Evolutionary conservation across 2,797 vertebrate genomes (phyloP), one percentile per base, ranked within the genome.

Genomic region (Nasua narica): DNA sequence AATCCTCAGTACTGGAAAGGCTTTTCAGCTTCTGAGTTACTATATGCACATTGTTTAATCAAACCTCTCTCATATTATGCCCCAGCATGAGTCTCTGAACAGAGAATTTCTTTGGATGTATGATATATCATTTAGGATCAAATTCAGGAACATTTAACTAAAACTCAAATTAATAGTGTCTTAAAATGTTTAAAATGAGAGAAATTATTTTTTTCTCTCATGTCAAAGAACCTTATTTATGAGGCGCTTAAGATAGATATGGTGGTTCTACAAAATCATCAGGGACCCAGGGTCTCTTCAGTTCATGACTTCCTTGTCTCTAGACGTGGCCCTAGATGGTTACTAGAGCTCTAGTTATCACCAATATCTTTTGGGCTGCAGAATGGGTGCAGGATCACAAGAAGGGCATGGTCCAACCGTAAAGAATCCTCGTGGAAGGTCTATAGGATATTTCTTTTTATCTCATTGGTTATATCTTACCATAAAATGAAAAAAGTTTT

Each of bases 81-180:
- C 7, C 27, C 43, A 40, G 14, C 25, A 86, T 92, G 37, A 76
- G 8, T 50, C 13, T 95, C 54, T 95, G 72, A 81, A 52, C 67
- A 92, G 70, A 96, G 11, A 83, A 89, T 92, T 90, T 95, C 78
- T 95, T 78, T 86, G 21, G 21, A 40, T 67, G 8, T 40, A 14
- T 93, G 10, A 5, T 91, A 19, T 60, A 35, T 84, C 48, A 92
- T 4, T 48, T 69, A 77, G 27, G 56, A 70, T 91, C 32, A 84
- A 13, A 12, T 87, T 87, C n/a, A 90, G 54, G 13, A 74, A 69
- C 21, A 69, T 67, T 96, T 78, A 82, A 86, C 70, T 46, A 56
- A 94, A 90, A 87, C 23, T n/a, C 0, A 4, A 58, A 82, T 78
- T 77, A 87, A 43, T 40, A 65, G 29, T 35, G 23, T 56, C 9